Conservation (phyloP, 64 coral and sea anemone species). For the Catalaphyllia jardinei region DNA sequence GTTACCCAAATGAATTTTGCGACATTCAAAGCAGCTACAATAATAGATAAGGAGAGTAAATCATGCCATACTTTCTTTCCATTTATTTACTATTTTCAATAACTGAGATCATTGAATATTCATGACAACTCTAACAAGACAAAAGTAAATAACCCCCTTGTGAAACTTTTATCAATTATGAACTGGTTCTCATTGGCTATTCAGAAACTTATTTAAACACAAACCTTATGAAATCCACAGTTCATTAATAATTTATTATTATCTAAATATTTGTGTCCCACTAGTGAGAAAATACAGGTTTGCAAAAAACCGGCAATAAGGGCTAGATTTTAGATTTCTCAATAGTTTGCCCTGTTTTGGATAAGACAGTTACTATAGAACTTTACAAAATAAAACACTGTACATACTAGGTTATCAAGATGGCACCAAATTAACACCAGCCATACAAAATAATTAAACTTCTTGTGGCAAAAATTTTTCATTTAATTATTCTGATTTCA, state of each 20-base stretch:
- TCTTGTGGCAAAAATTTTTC: neutral
- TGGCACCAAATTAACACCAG: neutral
- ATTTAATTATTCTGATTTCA: neutral
- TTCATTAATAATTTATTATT: neutral
- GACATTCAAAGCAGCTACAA: too few relatives aligned
- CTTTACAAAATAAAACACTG: too few relatives aligned
- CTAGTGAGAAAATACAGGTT: too few relatives aligned
- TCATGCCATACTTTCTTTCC: too few relatives aligned
- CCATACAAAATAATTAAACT: neutral
- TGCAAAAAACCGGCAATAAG: too few relatives aligned
- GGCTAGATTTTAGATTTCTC: too few relatives aligned
- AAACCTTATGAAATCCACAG: neutral
- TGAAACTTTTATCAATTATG: neutral
- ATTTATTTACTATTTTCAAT: neutral
- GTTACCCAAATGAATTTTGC: too few relatives aligned
- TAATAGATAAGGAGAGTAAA: too few relatives aligned
- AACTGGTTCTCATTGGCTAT: neutral
- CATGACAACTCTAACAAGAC: neutral
- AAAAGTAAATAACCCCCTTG: neutral
- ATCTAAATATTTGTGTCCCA: neutral
- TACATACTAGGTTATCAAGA: neutral
- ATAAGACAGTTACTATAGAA: too few relatives aligned
- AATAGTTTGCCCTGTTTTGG: too few relatives aligned
- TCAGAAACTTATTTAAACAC: neutral
- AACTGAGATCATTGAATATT: neutral